Evolutionary conservation across 2,113 vertebrate genomes (phyloP).

Genomic region (Neodontobutis hainanensis): DNA sequence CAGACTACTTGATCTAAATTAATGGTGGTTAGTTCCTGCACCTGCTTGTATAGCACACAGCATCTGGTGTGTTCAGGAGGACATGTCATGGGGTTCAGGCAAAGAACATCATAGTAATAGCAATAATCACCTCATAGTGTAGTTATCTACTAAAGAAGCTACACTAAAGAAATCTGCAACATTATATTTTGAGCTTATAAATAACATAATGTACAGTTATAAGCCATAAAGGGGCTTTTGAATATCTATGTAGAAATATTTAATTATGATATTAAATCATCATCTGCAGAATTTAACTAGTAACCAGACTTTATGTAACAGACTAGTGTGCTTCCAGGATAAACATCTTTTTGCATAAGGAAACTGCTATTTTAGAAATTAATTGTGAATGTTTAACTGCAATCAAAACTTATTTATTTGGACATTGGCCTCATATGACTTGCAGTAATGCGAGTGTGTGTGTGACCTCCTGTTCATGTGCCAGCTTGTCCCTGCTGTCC

Average conservation of each 20-base stretch:
- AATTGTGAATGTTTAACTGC: no score
- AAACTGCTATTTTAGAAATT: no score
- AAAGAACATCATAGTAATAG: background rate
- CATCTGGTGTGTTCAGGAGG: constrained; percentile 51
- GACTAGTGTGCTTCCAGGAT: no score
- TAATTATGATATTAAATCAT: no score
- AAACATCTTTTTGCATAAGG: no score
- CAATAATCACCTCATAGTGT: no score
- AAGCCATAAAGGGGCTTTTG: background rate
- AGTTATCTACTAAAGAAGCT: no score
- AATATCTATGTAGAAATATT: background rate
- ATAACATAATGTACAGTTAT: background rate
- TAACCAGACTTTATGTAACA: no score
- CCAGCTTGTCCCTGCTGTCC: constrained; percentile 47
- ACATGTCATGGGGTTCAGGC: constrained; percentile 21
- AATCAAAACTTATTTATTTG: no score
- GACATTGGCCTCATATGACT: constrained; percentile 8
- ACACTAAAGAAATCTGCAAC: no score
- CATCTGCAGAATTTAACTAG: no score
- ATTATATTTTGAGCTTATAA: no score
- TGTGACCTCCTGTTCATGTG: background rate
- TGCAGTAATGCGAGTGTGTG: background rate
- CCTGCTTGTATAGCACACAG: constrained; percentile 61
- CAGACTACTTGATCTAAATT: constrained; percentile 64
- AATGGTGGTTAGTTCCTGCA: constrained; percentile 56